phyloP scores from a whole-genome alignment of 2,797 vertebrate genomes.

The Heteromormyrus szaboi region DNA sequence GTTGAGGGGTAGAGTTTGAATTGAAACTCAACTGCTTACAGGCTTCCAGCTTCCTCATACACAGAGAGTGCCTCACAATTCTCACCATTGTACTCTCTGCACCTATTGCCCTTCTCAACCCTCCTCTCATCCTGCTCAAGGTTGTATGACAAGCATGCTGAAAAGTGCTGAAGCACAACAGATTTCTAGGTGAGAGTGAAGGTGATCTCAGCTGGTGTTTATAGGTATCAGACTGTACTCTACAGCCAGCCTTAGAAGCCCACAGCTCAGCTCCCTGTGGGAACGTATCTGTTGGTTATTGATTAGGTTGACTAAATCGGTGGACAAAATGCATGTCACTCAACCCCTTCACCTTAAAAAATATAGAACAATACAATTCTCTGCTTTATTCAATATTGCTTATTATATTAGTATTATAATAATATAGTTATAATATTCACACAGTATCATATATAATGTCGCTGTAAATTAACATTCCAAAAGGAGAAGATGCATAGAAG shows the following conservation, averaged over 20 bases:
- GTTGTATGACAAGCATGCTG: neutral
- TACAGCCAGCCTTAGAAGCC: neutral
- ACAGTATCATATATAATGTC: neutral
- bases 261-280: neutral
- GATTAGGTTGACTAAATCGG: neutral
- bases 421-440: neutral
- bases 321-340: neutral
- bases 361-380: neutral
- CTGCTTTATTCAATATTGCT: neutral
- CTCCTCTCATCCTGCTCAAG: neutral
- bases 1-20: neutral
- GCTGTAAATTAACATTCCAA: neutral
- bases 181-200: neutral
- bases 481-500: neutral
- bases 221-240: neutral
- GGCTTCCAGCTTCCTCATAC: neutral
- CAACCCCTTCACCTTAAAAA: neutral
- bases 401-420: neutral
- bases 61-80: neutral
- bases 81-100: neutral
- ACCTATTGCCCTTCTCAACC: neutral
- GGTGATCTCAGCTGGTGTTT: neutral
- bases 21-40: neutral
- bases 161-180: neutral
- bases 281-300: neutral